Evolutionary conservation across 2,888 invertebrate species (phyloP).

Genomic region (Andricus curvator): DNA sequence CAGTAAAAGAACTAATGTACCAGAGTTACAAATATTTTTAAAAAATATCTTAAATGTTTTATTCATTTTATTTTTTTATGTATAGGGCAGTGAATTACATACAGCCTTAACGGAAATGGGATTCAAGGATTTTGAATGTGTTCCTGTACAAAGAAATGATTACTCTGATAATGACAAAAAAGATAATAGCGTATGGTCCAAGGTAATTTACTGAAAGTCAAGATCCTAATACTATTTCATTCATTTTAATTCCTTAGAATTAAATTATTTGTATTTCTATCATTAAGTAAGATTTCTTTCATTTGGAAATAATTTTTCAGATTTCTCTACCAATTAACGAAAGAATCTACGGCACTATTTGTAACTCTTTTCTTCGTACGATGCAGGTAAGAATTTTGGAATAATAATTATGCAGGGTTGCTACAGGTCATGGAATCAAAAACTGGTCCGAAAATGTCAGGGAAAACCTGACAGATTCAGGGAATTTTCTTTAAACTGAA

Average conservation of each 20-base stretch:
- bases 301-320: conserved; percentile 11
- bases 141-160: conserved; percentile 51
- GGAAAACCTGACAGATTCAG: no score
- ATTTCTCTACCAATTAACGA: neutral
- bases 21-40: no score
- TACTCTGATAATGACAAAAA: conserved; percentile 32
- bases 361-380: neutral
- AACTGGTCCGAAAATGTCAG: no score
- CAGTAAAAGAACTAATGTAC: no score
- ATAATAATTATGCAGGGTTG: no score
- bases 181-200: neutral
- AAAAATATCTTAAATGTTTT: no score
- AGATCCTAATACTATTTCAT: neutral
- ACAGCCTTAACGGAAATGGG: conserved; percentile 67
- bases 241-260: neutral
- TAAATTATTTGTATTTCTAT: neutral
- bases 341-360: neutral
- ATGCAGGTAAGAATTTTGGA: conserved; percentile 11
- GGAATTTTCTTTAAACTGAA: no score
- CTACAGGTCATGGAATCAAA: no score
- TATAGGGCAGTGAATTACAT: conserved; percentile 71
- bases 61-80: conserved; percentile 27
- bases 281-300: neutral
- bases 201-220: conserved; percentile 22
- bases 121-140: conserved; percentile 69